Evolutionary conservation across 2,113 vertebrate genomes (phyloP), one percentile per base, ranked within the genome.

Genomic region (Carassius gibelio): DNA sequence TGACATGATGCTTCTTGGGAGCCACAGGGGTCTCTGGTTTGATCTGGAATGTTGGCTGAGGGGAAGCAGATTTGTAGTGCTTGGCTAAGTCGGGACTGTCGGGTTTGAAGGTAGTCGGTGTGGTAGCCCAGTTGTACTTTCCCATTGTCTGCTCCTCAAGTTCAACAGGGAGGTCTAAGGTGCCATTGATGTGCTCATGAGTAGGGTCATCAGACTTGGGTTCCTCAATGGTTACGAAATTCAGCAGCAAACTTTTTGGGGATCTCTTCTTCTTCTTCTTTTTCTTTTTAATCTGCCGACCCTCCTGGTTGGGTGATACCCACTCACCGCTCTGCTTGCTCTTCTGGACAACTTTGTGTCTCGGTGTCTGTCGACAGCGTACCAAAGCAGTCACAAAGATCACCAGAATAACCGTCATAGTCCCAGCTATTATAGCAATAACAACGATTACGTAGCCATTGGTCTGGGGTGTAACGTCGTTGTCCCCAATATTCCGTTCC

Each of bases 31-130:
- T 99, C 94, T 99, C 98, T 3, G 97, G 97, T 94, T 99, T 98
- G 90, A 99, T 98, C 92, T 98, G 97, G 93, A 99, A 99, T 89
- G 97, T 95, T 85, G 98, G 97, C 93, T 99, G 98, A 0, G 98
- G 98, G 89, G 98, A 99, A 75, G 97, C 96, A 75, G 98, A 99
- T 93, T 98, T 98, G 94, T 99, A 99, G 93, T 99, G 98, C 89
- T 96, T 97, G 93, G 97, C 98, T 94, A 99, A 96, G 93, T 99
- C 98, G 87, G 98, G 98, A 88, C 97, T 98, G 87, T 99, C 97
- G 0, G 97, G 97, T 92, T 99, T 99, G 92, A 99, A 99, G 34
- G 97, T 99, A 83, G 96, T 96, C 45, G 98, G 97, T 76, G 96
- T 97, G 79, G 96, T 98, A 87, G 95, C 95, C 98, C 98, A 99